phyloP scores from a whole-genome alignment of 2,113 vertebrate species.

The Camelus dromedarius region DNA sequence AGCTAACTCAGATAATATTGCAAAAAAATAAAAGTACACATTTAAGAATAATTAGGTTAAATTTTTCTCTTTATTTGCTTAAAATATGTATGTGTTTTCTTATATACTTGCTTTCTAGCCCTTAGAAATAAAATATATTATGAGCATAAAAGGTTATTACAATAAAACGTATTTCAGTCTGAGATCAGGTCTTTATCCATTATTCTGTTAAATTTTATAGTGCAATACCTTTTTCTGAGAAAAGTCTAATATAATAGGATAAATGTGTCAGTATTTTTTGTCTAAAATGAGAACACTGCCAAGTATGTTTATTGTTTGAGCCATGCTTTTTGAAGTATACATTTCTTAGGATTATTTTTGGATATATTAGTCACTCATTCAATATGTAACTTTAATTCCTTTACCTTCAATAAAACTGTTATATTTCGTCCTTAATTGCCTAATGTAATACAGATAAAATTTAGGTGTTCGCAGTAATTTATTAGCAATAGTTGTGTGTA shows the following conservation, averaged over 20 bases:
- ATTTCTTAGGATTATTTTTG: background rate
- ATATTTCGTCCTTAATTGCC: background rate
- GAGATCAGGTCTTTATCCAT: background rate
- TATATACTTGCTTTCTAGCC: background rate
- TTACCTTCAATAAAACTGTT: background rate
- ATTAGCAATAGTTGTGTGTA: background rate
- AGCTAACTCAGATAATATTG: background rate
- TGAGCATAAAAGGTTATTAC: background rate
- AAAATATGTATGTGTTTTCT: background rate
- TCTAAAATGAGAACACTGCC: background rate
- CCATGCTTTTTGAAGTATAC: background rate
- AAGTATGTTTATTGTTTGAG: background rate
- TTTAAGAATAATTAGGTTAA: background rate
- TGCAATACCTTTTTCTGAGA: background rate
- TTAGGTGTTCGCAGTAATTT: background rate
- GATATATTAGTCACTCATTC: background rate
- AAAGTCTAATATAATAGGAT: background rate
- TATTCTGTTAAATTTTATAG: background rate
- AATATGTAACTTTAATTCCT: background rate
- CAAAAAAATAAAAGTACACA: background rate
- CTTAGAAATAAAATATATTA: background rate
- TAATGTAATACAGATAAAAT: background rate
- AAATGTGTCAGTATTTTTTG: background rate
- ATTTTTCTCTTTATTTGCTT: background rate
- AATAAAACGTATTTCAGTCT: background rate